Base-by-base conservation (phyloP, 2,888 invertebrate genomes). In the Orthosia cruda region DNA sequence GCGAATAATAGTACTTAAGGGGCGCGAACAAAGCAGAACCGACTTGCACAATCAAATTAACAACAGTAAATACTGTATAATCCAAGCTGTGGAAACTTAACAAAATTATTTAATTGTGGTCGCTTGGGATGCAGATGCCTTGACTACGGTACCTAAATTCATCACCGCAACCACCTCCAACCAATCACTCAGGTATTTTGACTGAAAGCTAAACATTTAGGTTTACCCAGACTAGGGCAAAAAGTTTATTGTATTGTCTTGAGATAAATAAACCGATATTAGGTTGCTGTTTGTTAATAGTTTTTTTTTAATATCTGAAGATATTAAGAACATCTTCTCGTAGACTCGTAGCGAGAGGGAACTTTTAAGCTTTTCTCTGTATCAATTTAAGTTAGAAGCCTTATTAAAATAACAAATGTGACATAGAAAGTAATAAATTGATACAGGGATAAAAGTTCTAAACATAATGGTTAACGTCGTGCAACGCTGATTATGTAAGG, bases 131-230 rank as follows among this genome's bases (percentile, higher is more conserved):
- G 20, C 40, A 55, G 61, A 77, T 49, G 20, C n/a, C 50, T 74
- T 47, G 65, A 16, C 55, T 65, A 40, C 9, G 50, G 52, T 47
- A 13, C 9, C 32, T 26, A 54, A 54, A 55, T 66, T 64, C 58
- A 61, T 61, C 70, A 76, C 70, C 77, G 81, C 72, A 74, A 71
- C n/a, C n/a, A n/a, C n/a, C n/a, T n/a, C n/a, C n/a, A n/a, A n/a
- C 72, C 70, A 85, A 81, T 76, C 64, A 68, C 26, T 57, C 15
- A 58, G n/a, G 62, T 66, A 64, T 54, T 73, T 45, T 59, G 50
- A 70, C 54, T 74, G 32, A 7, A 23, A 40, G 58, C 50, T 61
- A 32, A 67, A 61, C 45, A 63, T 58, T 61, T 55, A 2, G 11
- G 3, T 45, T 26, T 26, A 49, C 45, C 23, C 20, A 16, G 18